phyloP scores from a whole-genome alignment of 2,113 vertebrate genomes.

The Phaetusa simplex region DNA sequence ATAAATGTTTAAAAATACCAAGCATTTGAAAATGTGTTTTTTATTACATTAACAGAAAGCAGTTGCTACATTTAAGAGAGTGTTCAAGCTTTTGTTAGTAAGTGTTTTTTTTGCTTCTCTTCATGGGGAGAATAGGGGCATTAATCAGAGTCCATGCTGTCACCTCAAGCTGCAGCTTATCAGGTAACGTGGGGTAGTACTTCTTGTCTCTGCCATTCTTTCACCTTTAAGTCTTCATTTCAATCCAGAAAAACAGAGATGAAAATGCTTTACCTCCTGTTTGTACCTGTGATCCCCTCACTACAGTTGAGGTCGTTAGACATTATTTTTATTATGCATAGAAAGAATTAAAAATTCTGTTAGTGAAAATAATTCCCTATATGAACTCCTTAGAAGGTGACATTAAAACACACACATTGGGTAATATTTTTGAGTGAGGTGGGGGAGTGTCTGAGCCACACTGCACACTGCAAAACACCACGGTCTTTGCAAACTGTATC shows the following conservation, averaged over 20 bases:
- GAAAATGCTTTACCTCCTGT: background rate
- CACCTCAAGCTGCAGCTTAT: background rate
- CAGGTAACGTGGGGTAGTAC: background rate
- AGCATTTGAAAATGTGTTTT: background rate
- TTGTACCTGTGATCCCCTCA: background rate
- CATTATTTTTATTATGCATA: background rate
- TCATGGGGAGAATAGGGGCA: background rate
- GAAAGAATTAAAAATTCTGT: background rate
- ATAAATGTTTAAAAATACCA: background rate
- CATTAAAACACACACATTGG: background rate
- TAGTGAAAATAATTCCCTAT: background rate
- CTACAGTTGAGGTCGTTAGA: background rate
- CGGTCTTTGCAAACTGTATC: background rate
- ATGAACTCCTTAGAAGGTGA: background rate
- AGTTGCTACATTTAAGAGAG: background rate
- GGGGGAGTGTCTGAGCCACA: background rate
- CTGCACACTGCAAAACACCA: background rate
- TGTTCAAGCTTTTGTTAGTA: background rate
- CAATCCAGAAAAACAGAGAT: background rate
- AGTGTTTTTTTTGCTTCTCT: background rate
- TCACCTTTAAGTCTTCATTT: background rate
- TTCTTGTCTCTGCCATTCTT: background rate
- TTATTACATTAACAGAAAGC: background rate
- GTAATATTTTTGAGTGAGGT: background rate
- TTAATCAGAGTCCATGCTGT: background rate